Conservation (phyloP, 2,113 vertebrate species). For the Pelecanoides urinatrix region DNA sequence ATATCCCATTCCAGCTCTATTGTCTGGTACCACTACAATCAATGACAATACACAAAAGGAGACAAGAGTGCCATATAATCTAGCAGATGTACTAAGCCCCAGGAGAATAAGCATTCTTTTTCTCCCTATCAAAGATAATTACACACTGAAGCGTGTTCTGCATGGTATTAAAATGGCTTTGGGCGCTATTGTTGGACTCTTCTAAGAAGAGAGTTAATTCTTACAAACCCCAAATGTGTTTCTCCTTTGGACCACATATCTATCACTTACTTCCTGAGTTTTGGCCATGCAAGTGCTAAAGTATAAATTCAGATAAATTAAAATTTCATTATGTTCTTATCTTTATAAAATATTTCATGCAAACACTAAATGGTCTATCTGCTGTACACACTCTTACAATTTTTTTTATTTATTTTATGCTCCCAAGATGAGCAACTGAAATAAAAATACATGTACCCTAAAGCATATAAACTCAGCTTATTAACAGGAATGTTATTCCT, state of each 20-base stretch:
- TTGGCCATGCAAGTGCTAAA: neutral
- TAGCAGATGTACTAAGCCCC: slow-evolving; percentile 17
- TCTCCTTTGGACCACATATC: neutral
- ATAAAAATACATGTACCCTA: neutral
- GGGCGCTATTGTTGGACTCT: neutral
- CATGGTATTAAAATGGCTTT: neutral
- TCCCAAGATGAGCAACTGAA: neutral
- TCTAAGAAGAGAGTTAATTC: neutral
- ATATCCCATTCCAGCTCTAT: slow-evolving; percentile 13
- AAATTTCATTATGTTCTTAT: neutral
- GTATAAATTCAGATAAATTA: neutral
- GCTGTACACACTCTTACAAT: neutral
- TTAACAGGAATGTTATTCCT: neutral
- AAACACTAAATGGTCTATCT: neutral
- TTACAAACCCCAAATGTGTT: neutral
- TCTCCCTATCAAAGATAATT: slow-evolving; percentile 48
- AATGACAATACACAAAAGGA: neutral
- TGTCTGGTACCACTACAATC: neutral
- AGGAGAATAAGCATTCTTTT: neutral
- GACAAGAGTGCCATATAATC: neutral
- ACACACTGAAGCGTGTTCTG: neutral
- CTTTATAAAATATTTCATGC: neutral
- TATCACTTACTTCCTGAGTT: neutral
- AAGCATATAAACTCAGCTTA: neutral
- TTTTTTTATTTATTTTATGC: neutral